phyloP scores from a whole-genome alignment of 2,797 vertebrate genomes.

The Acestrorhynchus altus region DNA sequence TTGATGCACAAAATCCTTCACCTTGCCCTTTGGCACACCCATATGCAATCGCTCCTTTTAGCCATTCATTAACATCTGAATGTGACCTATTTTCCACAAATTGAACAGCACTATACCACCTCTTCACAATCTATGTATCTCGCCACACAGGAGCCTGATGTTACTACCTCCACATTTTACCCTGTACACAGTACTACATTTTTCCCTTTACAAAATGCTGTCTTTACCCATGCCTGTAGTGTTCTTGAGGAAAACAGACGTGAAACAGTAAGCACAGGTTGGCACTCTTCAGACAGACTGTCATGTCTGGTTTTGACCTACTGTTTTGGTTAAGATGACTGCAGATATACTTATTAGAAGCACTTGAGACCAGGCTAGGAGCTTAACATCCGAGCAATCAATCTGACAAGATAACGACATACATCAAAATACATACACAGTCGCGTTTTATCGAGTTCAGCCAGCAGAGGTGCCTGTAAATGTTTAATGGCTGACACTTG shows the following conservation, averaged over 20 bases:
- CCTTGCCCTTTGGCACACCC: too few relatives aligned
- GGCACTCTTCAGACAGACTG: background rate
- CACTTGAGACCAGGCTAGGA: background rate
- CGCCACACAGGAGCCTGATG: too few relatives aligned
- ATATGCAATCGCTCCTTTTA: too few relatives aligned
- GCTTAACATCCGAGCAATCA: background rate
- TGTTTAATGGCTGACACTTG: constrained; percentile 29
- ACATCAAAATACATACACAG: constrained; percentile 33
- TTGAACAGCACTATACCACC: too few relatives aligned
- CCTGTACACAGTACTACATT: background rate
- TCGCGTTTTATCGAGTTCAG: background rate
- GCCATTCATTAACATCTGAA: too few relatives aligned
- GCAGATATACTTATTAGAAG: constrained; percentile 6
- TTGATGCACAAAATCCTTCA: too few relatives aligned
- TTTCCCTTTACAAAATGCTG: background rate
- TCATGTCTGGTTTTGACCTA: background rate
- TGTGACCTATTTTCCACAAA: too few relatives aligned
- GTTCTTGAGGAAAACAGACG: background rate
- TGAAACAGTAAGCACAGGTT: background rate
- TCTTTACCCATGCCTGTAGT: background rate
- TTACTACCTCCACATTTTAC: too few relatives aligned
- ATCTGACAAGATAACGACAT: constrained; percentile 20
- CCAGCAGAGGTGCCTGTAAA: background rate
- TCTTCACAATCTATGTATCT: too few relatives aligned
- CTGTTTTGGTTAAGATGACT: background rate